These are phyloP conservation scores for Phengaris arion DNA, from an alignment of 2,888 invertebrate species.

Conservation along the genomic window DNA sequence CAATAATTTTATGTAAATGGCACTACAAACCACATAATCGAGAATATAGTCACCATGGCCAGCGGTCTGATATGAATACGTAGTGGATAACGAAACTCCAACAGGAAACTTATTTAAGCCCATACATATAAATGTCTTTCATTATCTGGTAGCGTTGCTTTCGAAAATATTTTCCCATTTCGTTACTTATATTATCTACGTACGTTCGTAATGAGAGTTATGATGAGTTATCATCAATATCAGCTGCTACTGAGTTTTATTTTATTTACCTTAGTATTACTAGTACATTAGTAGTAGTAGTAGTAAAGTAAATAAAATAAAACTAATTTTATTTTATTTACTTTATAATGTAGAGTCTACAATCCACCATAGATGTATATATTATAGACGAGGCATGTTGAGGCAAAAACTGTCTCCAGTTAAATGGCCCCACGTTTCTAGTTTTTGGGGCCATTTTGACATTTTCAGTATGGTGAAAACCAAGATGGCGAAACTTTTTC, in stretches of 20 bases:
- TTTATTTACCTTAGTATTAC: constrained; percentile 2
- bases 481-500: too few species aligned
- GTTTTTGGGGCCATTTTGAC: too few species aligned
- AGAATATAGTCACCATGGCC: neutral
- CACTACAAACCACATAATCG: neutral
- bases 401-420: too few species aligned
- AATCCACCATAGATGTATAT: too few species aligned
- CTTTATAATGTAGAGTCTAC: too few species aligned
- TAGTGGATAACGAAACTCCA: constrained; percentile 49
- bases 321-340: neutral
- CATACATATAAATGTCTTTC: constrained; percentile 78
- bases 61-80: constrained; percentile 50
- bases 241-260: neutral
- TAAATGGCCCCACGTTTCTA: too few species aligned
- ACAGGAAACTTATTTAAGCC: constrained; percentile 70
- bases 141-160: constrained; percentile 72
- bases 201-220: constrained; percentile 11
- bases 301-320: too few species aligned
- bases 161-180: constrained; percentile 47
- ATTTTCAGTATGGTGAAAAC: too few species aligned
- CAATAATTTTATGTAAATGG: neutral
- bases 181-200: constrained; percentile 1
- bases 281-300: too few species aligned
- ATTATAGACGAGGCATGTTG: too few species aligned
- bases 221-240: neutral